phyloP scores from a whole-genome alignment of 2,888 invertebrate genomes.

The Meliscaeva auricollis region DNA sequence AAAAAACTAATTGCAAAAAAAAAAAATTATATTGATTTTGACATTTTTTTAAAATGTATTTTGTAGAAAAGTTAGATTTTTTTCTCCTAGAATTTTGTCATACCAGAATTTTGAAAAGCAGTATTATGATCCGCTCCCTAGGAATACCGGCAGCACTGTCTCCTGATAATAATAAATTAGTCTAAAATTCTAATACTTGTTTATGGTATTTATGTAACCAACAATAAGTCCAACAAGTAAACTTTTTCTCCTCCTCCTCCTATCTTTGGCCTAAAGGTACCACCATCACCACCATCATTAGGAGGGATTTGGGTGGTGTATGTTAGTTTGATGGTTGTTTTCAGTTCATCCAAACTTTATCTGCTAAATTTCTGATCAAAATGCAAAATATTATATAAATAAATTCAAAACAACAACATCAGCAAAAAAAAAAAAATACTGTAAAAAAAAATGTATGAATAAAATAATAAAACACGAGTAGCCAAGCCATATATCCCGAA shows the following conservation, averaged over 20 bases:
- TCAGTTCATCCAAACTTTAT: conserved; percentile 24
- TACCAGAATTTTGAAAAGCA: too few relatives aligned
- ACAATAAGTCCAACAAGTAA: conserved; percentile 47
- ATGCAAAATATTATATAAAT: conserved; percentile 47
- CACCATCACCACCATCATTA: background rate
- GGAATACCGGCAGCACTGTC: background rate
- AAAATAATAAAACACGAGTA: conserved; percentile 59
- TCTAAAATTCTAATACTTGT: background rate
- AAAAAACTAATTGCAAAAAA: too few relatives aligned
- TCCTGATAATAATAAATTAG: conserved; percentile 22
- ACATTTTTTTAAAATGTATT: too few relatives aligned
- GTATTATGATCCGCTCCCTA: too few relatives aligned
- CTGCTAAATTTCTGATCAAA: conserved; percentile 44
- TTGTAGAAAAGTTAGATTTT: too few relatives aligned
- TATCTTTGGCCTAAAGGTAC: too few relatives aligned
- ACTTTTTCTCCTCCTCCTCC: background rate
- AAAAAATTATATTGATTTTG: too few relatives aligned
- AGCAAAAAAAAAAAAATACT: conserved; percentile 3
- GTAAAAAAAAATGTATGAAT: conserved; percentile 60
- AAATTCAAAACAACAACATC: conserved; percentile 30
- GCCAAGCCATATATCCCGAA: conserved; percentile 14
- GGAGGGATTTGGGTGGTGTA: background rate
- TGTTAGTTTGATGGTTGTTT: background rate
- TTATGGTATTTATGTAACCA: background rate
- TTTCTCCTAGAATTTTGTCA: too few relatives aligned